Base-by-base conservation (phyloP, 2,797 vertebrate genomes). In the Remorina albescens region DNA sequence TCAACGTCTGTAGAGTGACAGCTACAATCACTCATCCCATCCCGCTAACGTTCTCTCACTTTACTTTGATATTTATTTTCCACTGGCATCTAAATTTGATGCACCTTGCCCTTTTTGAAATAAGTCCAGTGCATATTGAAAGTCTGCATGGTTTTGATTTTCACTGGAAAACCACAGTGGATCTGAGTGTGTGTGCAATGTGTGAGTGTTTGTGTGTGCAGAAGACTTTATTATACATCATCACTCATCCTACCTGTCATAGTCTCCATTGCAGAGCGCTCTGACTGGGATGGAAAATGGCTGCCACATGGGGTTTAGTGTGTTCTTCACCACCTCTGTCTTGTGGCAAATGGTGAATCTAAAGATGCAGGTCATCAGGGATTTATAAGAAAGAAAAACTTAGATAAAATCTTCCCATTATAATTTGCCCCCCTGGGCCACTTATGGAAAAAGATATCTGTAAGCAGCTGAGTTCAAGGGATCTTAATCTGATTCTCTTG, bases 261-360 rank as follows among this genome's bases (percentile, higher is more conserved):
- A 95, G 92, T 98, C 97, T 28, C 97, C 97, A 0, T 99, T 98
- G 94, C 97, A 99, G 73, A 99, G 96, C 0, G 94, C 97, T 71
- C 97, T 93, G 71, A 98, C 96, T 0, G 97, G 96, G 68, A 98
- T 97, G 90, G 95, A 94, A 91, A 99, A 97, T 1, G 96, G 90
- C 59, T 97, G 95, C 97, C 97, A 99, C 28, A 96, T 87, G 0
- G 97, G 97, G 81, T 98, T 97, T 72, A 98, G 89, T 0, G 97
- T 98, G 90, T 95, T 98, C 90, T 97, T 96, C 86, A 97, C 95
- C 85, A 98, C 96, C 80, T 98, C 97, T 0, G 97, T 98, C 93
- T 98, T 98, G 89, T 99, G 97, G 91, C 97, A 99, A 84, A 99
- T 99, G 86, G 97, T 99, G 91, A 97, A 99, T 86, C 97, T 98